Evolutionary conservation across 2,113 vertebrate genomes (phyloP).

Genomic region (Phoenicopterus ruber): DNA sequence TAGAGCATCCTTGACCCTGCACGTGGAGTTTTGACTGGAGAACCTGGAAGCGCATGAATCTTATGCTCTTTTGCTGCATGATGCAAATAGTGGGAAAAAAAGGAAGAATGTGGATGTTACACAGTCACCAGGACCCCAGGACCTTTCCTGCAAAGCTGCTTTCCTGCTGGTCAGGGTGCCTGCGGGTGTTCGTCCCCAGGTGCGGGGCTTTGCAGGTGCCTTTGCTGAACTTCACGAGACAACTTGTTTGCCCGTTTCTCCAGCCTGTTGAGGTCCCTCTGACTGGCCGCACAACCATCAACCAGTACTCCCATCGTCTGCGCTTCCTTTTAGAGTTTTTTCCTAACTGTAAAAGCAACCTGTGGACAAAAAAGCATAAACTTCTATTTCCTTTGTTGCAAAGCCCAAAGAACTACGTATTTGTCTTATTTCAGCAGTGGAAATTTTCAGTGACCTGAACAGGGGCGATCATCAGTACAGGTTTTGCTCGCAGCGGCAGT

Average conservation of each 20-base stretch:
- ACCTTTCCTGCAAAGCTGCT: background rate
- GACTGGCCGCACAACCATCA: background rate
- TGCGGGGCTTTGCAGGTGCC: background rate
- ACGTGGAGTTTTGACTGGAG: fast-evolving
- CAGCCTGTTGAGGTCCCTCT: background rate
- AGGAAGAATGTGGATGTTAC: background rate
- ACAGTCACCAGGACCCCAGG: background rate
- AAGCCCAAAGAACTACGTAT: background rate
- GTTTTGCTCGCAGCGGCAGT: background rate
- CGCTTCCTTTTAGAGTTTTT: background rate
- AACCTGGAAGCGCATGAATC: fast-evolving
- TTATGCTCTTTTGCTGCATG: background rate
- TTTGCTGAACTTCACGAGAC: background rate
- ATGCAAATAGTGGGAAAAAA: background rate
- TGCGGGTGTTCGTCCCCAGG: background rate
- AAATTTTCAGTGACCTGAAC: background rate
- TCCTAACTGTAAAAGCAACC: background rate
- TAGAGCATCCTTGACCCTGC: background rate
- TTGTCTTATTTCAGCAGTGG: background rate
- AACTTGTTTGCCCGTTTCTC: background rate
- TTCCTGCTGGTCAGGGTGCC: background rate
- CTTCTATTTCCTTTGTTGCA: background rate
- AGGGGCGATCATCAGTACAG: background rate
- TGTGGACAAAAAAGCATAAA: background rate
- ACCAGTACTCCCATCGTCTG: background rate